A percentile compares a stretch with the other conserved stretches of the same genome.
phyloP scores from a whole-genome alignment of 1,140 invertebrate species.

The Ceratosolen fusciceps region DNA sequence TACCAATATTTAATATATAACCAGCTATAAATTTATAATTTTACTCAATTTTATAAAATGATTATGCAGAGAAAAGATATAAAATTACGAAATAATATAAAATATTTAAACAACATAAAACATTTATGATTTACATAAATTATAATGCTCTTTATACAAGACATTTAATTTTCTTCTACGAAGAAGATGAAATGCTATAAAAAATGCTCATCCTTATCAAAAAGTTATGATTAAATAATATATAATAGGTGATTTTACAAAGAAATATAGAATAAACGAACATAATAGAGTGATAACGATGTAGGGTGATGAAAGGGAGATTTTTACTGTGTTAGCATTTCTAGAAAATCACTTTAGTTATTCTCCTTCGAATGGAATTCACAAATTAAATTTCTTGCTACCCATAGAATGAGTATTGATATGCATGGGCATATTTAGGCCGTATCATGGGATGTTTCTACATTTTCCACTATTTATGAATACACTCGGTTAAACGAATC shows the following conservation, averaged over 20 bases:
- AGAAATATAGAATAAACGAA: too few species aligned
- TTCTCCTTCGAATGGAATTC: slow-evolving; percentile 60
- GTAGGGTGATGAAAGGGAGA: not conserved
- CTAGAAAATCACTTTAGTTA: slow-evolving; percentile 56
- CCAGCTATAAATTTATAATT: not conserved
- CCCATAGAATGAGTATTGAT: slow-evolving; percentile 54
- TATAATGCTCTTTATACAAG: too few species aligned
- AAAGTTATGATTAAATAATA: too few species aligned
- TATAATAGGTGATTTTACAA: too few species aligned
- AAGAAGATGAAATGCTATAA: too few species aligned
- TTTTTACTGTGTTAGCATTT: slow-evolving; percentile 52
- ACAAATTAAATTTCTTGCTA: slow-evolving; percentile 66
- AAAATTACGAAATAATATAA: too few species aligned
- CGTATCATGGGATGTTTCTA: not conserved
- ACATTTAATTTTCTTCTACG: too few species aligned
- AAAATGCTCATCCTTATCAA: too few species aligned
- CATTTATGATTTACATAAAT: too few species aligned
- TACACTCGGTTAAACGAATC: slow-evolving; percentile 28
- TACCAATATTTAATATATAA: not conserved
- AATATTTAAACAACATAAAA: too few species aligned
- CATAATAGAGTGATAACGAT: too few species aligned
- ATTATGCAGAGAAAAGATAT: not conserved
- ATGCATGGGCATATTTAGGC: not conserved
- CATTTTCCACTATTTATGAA: slow-evolving; percentile 14
- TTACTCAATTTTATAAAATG: not conserved